These are phyloP conservation scores for Xenus cinereus DNA, from an alignment of 2,113 vertebrate genomes.

Conservation along the genomic window DNA sequence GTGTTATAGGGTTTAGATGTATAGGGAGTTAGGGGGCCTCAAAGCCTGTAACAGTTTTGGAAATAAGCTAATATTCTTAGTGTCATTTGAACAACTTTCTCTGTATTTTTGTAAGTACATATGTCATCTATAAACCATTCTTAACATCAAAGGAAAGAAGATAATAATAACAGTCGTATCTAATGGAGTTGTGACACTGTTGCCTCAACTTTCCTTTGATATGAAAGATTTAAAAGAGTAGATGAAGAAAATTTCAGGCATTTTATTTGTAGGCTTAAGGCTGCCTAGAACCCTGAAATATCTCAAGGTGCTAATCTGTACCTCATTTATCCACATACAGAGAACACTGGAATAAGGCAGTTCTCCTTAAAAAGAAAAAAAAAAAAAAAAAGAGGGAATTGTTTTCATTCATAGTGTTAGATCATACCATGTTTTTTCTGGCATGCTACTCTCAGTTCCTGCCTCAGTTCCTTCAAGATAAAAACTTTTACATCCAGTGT, in stretches of 20 bases:
- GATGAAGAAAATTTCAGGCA: background rate
- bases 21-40: background rate
- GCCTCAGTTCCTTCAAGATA: background rate
- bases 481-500: background rate
- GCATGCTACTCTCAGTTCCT: background rate
- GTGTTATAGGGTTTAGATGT: background rate
- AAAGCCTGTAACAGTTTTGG: background rate
- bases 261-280: background rate
- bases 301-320: background rate
- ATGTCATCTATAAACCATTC: background rate
- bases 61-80: background rate
- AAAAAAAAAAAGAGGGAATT: background rate
- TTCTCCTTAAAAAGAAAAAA: background rate
- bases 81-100: background rate
- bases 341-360: background rate
- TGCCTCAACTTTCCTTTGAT: background rate
- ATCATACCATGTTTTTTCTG: background rate
- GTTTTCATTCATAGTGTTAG: background rate
- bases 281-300: background rate
- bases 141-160: background rate
- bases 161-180: background rate
- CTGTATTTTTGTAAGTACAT: background rate
- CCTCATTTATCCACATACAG: background rate
- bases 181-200: background rate
- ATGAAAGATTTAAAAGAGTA: background rate